Percentiles rank a stretch among this genome's conserved stretches.
These are phyloP conservation scores for Drosophila kambysellisi DNA, from an alignment of 2,888 invertebrate species.

Conservation along the genomic window DNA sequence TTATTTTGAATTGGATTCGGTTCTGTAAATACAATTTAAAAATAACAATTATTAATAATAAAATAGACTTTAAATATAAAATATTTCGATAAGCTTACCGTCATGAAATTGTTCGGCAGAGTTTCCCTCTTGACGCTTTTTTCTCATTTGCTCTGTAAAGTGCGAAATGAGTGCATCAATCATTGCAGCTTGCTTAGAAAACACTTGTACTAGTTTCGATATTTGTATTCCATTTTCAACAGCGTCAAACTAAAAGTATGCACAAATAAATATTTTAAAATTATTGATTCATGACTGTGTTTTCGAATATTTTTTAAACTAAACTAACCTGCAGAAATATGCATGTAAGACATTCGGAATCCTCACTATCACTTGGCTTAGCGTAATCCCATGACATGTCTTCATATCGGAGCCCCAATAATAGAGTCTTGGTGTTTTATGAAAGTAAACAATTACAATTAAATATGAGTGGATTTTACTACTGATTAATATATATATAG, in stretches of 20 bases:
- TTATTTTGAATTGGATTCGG: conserved; percentile 85
- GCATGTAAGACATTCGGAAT: conserved; percentile 95
- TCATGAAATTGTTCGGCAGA: conserved; percentile 84
- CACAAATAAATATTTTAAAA: not conserved
- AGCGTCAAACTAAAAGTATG: conserved; percentile 83
- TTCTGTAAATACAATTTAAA: conserved; percentile 74
- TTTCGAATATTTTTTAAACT: not conserved
- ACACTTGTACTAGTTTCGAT: conserved; percentile 85
- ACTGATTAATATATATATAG: too few relatives aligned
- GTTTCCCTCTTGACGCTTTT: conserved; percentile 86
- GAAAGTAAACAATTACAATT: not conserved
- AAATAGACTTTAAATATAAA: not conserved
- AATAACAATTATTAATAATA: not conserved
- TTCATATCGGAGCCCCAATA: conserved; percentile 94
- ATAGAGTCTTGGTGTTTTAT: conserved; percentile 88
- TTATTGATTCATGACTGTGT: not conserved
- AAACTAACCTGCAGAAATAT: conserved; percentile 92
- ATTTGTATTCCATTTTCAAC: conserved; percentile 85
- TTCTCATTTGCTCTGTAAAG: conserved; percentile 92
- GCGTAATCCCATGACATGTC: conserved; percentile 97
- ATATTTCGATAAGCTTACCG: conserved; percentile 72
- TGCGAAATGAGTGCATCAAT: conserved; percentile 94
- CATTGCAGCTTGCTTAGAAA: conserved; percentile 91
- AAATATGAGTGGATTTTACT: not conserved
- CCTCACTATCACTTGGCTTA: conserved; percentile 92